These are phyloP conservation scores for Cladopsammia gracilis DNA, from an alignment of 64 coral and sea anemone genomes.

Conservation along the genomic window DNA sequence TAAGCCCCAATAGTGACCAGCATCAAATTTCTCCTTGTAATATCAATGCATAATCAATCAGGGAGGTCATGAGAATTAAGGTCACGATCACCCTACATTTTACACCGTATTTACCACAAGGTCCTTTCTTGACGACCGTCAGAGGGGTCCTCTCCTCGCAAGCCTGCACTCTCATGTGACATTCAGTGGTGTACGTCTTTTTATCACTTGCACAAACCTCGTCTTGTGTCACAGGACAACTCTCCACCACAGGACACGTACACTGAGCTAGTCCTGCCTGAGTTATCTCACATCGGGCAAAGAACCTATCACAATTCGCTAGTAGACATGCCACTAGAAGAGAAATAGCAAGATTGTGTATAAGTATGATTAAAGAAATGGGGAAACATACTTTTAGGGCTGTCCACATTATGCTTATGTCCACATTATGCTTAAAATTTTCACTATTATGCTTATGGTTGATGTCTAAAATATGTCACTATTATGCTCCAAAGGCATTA, in stretches of 20 bases:
- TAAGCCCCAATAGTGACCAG: too few species aligned
- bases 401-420: too few species aligned
- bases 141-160: slow-evolving; percentile 34
- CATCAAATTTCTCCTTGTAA: too few species aligned
- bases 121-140: slow-evolving; percentile 40
- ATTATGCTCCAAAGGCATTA: too few species aligned
- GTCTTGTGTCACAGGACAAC: slow-evolving; percentile 36
- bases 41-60: too few species aligned
- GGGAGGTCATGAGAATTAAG: too few species aligned
- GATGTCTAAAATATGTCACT: too few species aligned
- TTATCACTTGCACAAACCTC: slow-evolving; percentile 64
- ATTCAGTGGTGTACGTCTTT: slow-evolving; percentile 55
- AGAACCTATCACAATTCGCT: slow-evolving; percentile 55
- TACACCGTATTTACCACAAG: slow-evolving; percentile 47
- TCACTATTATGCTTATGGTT: too few species aligned
- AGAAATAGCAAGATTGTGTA: not conserved
- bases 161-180: slow-evolving; percentile 68
- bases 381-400: not conserved
- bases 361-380: too few species aligned
- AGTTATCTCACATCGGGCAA: slow-evolving; percentile 28
- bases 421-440: too few species aligned
- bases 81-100: not conserved
- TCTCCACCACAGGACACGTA: slow-evolving; percentile 45
- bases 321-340: slow-evolving; percentile 30
- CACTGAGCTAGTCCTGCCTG: slow-evolving; percentile 39